Evolutionary conservation across 1,140 invertebrate genomes (phyloP).

Genomic region (Heliconius melpomene): DNA sequence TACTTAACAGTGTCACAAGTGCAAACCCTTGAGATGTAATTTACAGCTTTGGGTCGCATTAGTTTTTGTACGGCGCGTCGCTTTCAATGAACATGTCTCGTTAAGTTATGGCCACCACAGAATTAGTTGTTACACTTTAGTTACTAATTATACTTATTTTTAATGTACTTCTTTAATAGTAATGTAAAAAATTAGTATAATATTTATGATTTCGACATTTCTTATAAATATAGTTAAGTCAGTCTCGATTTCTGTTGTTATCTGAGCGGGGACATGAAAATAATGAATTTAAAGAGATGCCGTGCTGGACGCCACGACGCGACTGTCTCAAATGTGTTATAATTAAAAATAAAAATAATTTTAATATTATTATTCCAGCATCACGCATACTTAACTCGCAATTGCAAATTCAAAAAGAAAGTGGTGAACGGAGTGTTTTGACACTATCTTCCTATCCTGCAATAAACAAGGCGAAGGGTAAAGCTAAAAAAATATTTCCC

Average conservation of each 20-base stretch:
- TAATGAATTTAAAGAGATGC: too few relatives aligned
- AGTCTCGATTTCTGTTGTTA: too few relatives aligned
- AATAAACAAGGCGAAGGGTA: background rate
- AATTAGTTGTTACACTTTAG: background rate
- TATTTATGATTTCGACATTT: too few relatives aligned
- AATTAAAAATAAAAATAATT: too few relatives aligned
- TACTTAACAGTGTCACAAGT: conserved; percentile 37
- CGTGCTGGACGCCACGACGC: too few relatives aligned
- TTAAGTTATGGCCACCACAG: background rate
- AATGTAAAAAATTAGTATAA: too few relatives aligned
- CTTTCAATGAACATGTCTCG: background rate
- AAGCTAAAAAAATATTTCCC: background rate
- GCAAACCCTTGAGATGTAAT: conserved; percentile 41
- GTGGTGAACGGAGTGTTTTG: background rate
- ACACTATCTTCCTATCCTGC: background rate
- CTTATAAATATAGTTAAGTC: too few relatives aligned
- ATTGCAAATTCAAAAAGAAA: background rate
- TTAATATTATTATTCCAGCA: too few relatives aligned
- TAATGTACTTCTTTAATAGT: background rate
- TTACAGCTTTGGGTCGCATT: conserved; percentile 45
- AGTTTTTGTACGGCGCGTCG: conserved; percentile 51
- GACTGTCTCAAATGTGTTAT: too few relatives aligned
- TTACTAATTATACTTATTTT: background rate
- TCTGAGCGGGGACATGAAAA: too few relatives aligned
- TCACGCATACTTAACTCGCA: background rate